Percentiles rank a stretch among this genome's conserved stretches.
These are phyloP conservation scores for Holocentrus rufus DNA, from an alignment of 2,797 vertebrate genomes.

Conservation along the genomic window DNA sequence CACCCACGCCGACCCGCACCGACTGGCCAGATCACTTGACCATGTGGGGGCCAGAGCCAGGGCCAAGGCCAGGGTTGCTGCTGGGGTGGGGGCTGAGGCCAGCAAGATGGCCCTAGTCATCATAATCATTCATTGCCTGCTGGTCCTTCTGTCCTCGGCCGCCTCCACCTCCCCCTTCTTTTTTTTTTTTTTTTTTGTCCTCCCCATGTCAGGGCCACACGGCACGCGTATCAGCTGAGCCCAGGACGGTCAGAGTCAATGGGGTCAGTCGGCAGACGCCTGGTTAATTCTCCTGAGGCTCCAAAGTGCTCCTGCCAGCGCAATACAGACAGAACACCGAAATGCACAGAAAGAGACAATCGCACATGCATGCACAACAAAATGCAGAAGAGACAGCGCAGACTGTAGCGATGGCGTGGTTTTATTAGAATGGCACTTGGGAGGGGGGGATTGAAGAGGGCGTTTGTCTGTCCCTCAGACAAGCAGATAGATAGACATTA, in stretches of 20 bases:
- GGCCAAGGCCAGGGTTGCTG: slow-evolving; percentile 74
- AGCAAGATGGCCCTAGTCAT: slow-evolving; percentile 78
- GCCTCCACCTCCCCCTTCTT: slow-evolving; percentile 59
- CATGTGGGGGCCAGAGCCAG: slow-evolving; percentile 69
- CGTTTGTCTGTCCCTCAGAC: slow-evolving; percentile 68
- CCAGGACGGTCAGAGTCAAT: slow-evolving; percentile 75
- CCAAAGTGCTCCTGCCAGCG: slow-evolving; percentile 57
- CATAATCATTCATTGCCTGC: slow-evolving; percentile 82
- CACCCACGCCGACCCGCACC: slow-evolving; percentile 64
- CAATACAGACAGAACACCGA: slow-evolving; percentile 46
- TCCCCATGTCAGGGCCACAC: slow-evolving; percentile 70
- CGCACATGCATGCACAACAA: slow-evolving; percentile 22
- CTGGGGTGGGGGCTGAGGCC: slow-evolving; percentile 41
- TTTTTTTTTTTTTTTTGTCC: slow-evolving; percentile 71
- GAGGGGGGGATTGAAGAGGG: slow-evolving; percentile 59
- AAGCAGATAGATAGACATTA: slow-evolving; percentile 68
- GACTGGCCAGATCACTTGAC: slow-evolving; percentile 68
- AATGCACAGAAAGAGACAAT: slow-evolving; percentile 34
- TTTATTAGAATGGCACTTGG: slow-evolving; percentile 31
- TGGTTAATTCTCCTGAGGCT: slow-evolving; percentile 82
- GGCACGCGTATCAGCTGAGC: slow-evolving; percentile 80
- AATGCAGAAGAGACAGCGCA: background rate
- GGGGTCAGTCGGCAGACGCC: slow-evolving; percentile 83
- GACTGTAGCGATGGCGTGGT: slow-evolving; percentile 13
- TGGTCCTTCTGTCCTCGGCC: slow-evolving; percentile 78